Conservation (phyloP, 2,113 vertebrate species). For the Eira barbara region DNA sequence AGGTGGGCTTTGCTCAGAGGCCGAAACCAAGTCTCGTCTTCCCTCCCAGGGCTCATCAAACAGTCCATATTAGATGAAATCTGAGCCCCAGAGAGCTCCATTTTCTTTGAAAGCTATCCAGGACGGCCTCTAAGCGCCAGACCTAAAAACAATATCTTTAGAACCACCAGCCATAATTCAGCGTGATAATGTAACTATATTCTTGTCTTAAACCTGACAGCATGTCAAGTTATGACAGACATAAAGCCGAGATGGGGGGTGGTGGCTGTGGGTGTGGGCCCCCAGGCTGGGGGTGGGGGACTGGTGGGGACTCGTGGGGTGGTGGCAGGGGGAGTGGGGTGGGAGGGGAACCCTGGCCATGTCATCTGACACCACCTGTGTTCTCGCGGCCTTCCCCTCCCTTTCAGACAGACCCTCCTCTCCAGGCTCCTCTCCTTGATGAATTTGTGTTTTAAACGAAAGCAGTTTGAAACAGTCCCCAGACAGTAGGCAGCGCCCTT, state of each 20-base stretch:
- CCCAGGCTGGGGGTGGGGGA: rapidly evolving
- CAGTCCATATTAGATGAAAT: neutral
- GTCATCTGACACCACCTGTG: rapidly evolving
- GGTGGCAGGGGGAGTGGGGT: rapidly evolving
- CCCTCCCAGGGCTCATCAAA: neutral
- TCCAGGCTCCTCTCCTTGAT: neutral
- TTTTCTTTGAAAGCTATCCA: conserved; percentile 31
- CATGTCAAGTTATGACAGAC: neutral
- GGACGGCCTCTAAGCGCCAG: neutral
- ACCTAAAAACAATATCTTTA: neutral
- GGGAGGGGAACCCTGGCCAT: rapidly evolving
- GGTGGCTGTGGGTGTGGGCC: rapidly evolving
- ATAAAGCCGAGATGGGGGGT: neutral
- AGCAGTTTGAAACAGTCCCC: neutral
- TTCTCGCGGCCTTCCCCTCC: rapidly evolving
- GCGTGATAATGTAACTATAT: neutral
- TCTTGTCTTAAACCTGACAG: neutral
- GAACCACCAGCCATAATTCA: neutral
- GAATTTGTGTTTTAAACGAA: conserved; percentile 29
- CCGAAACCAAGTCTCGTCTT: neutral
- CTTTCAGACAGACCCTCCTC: neutral
- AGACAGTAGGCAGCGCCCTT: neutral
- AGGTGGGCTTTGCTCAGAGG: neutral
- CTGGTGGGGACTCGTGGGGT: neutral
- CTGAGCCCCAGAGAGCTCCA: neutral